Evolutionary conservation across 1,140 invertebrate species (phyloP), one percentile per base, ranked within the genome.

Genomic region (Leptestheria dahalacensis): DNA sequence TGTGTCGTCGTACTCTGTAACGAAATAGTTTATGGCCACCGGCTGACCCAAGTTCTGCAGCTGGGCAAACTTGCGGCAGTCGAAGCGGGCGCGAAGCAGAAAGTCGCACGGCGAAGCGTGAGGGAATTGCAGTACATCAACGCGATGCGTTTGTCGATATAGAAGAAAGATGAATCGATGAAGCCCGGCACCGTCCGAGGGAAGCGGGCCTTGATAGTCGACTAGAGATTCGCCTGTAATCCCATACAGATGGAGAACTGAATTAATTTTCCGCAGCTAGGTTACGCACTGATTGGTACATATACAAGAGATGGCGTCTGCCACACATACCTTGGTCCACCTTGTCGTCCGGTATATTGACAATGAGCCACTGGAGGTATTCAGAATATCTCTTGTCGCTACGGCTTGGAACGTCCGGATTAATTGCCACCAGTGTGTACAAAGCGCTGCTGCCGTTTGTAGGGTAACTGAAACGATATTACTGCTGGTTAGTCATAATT

Each of bases 361-460:
- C 58, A 21, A 60, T 49, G 11, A 60, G 58, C 58, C 58, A 60
- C 12, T 60, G 58, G 28, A 60, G 49, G 58, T 51, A 60, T 33
- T 60, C 58, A 3, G 58, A 50, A 28, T 60, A 60, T 25, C 47
- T 50, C 15, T 29, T 52, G 41, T 60, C 51, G 49, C 52, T 50
- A 18, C 26, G 48, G 18, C 51, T 50, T 20, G 58, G 58, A 24
- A 52, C 47, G 48, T 60, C 58, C 24, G 58, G 58, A 52, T 60
- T 49, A 49, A 60, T 52, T 23, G 51, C 51, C 28, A 60, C 23
- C 21, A 60, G 49, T 20, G 58, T 60, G 58, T 50, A 52, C 10
- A 60, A 29, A 20, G 25, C 48, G 25, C 18, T 49, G 58, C 48
- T 60, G 1, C 51, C 58, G 15, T 60, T 60, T 6, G 49, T 26